phyloP scores from a whole-genome alignment of 2,797 vertebrate genomes.

The Enteromius afrohamiltoni region DNA sequence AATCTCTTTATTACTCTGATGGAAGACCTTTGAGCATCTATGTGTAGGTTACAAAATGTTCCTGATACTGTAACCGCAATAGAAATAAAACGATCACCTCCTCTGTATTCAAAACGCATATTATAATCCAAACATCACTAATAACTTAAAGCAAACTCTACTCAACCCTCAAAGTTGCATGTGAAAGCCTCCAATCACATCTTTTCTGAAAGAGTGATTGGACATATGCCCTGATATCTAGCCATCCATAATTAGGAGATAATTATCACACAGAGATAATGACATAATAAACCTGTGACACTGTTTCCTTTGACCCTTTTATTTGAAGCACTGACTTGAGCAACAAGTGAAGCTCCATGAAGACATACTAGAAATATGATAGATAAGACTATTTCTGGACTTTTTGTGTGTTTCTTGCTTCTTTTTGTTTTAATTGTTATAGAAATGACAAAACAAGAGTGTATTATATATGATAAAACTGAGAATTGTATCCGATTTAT shows the following conservation, averaged over 20 bases:
- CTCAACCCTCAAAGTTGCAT: background rate
- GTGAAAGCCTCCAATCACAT: background rate
- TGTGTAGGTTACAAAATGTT: slow-evolving; percentile 4
- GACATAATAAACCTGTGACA: slow-evolving; percentile 7
- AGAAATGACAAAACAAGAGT: background rate
- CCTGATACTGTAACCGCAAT: background rate
- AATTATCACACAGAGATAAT: background rate
- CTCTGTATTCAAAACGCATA: background rate
- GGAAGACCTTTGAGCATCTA: background rate
- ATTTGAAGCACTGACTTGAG: background rate
- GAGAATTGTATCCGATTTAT: background rate
- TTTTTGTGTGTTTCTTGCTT: background rate
- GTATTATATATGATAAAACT: background rate
- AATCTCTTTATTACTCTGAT: slow-evolving; percentile 5
- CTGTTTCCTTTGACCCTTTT: slow-evolving; percentile 1
- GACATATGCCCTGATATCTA: background rate
- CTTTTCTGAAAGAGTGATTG: background rate
- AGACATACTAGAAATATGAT: background rate
- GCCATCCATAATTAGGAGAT: background rate
- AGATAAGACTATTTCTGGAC: background rate
- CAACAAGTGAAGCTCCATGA: background rate
- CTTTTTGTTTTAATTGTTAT: background rate
- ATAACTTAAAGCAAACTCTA: background rate
- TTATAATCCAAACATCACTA: background rate
- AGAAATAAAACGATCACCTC: background rate